Percentiles rank a stretch among this genome's conserved stretches.
Conservation (phyloP, 2,888 invertebrate genomes). For the Odontomyia ornata region DNA sequence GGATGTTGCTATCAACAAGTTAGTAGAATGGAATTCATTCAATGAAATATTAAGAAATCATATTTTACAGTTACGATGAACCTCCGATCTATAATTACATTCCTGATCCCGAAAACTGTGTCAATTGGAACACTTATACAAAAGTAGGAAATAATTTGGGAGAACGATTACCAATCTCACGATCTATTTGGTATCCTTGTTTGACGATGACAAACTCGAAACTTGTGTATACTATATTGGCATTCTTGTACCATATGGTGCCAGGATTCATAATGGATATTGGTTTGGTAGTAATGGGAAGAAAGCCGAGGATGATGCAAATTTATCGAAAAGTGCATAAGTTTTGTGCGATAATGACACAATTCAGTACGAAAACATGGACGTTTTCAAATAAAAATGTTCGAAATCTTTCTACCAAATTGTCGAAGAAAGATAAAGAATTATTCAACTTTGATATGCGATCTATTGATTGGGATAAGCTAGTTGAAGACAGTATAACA, state of each 20-base stretch:
- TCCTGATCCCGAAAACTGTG: slow-evolving; percentile 79
- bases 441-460: slow-evolving; percentile 79
- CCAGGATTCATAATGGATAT: slow-evolving; percentile 72
- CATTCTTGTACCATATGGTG: slow-evolving; percentile 70
- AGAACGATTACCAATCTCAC: slow-evolving; percentile 68
- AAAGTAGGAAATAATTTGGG: slow-evolving; percentile 66
- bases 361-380: slow-evolving; percentile 81
- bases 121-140: slow-evolving; percentile 81
- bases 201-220: slow-evolving; percentile 64
- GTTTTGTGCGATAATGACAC: slow-evolving; percentile 75
- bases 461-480: slow-evolving; percentile 72
- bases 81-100: slow-evolving; percentile 85
- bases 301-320: slow-evolving; percentile 74
- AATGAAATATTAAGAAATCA: too few species aligned
- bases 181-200: slow-evolving; percentile 75
- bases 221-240: slow-evolving; percentile 63
- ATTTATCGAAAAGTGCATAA: slow-evolving; percentile 83
- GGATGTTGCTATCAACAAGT: slow-evolving; percentile 64
- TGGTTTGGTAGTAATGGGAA: slow-evolving; percentile 66
- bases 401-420: slow-evolving; percentile 61
- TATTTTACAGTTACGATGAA: slow-evolving; percentile 54
- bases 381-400: slow-evolving; percentile 73
- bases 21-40: slow-evolving; percentile 42
- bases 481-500: slow-evolving; percentile 67
- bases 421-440: slow-evolving; percentile 63